Conservation (phyloP, 2,113 vertebrate genomes). For the Ceyx margarethae region DNA sequence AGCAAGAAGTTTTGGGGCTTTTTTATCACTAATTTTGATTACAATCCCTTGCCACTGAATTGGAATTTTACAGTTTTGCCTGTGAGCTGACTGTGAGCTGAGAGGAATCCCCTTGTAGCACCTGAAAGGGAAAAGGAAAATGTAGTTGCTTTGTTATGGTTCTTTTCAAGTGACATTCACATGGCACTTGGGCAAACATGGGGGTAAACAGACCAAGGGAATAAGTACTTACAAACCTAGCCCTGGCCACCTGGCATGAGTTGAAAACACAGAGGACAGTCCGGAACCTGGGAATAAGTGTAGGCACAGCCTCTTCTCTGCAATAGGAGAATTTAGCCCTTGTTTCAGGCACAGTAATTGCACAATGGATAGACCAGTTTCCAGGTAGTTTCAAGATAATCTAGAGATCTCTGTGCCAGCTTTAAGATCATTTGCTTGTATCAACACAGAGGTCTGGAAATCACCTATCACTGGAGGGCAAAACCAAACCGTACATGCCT, state of each 20-base stretch:
- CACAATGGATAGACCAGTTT: not conserved
- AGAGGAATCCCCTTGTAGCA: slow-evolving; percentile 24
- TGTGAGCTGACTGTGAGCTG: not conserved
- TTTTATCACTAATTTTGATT: not conserved
- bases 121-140: slow-evolving; percentile 40
- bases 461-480: slow-evolving; percentile 58
- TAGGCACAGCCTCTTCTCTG: not conserved
- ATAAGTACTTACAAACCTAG: slow-evolving; percentile 18
- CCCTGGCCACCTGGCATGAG: slow-evolving; percentile 12
- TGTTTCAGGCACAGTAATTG: not conserved
- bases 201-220: slow-evolving; percentile 22
- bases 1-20: not conserved
- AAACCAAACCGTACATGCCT: slow-evolving; percentile 57
- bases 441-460: not conserved
- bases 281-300: not conserved
- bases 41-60: not conserved
- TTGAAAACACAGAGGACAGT: not conserved
- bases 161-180: slow-evolving; percentile 28
- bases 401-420: not conserved
- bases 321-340: not conserved
- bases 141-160: not conserved
- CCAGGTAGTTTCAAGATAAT: not conserved
- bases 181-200: slow-evolving; percentile 21
- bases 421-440: slow-evolving; percentile 30
- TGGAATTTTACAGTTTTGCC: not conserved